Percentiles rank a stretch among this genome's conserved stretches.
Conservation (phyloP, 2,113 vertebrate species). For the Onychostoma macrolepis region DNA sequence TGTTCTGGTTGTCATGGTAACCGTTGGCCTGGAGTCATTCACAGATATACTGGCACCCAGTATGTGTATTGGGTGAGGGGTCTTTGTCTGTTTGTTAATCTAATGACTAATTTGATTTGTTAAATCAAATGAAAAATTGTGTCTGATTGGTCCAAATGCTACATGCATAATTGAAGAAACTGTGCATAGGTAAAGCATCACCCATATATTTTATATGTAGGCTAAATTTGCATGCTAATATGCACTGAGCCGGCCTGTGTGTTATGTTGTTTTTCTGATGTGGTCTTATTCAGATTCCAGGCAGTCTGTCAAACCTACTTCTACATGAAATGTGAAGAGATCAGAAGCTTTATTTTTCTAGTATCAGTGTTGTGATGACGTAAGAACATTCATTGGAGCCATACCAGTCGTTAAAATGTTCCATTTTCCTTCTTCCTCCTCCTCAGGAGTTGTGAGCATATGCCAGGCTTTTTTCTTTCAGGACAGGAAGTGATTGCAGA, state of each 20-base stretch:
- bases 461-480: conserved; percentile 21
- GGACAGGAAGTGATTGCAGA: conserved; percentile 34
- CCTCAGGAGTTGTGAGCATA: background rate
- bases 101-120: too few species aligned
- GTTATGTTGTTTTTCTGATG: background rate
- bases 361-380: background rate
- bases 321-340: background rate
- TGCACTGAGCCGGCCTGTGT: background rate
- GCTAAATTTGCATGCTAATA: background rate
- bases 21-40: too few species aligned
- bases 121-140: too few species aligned
- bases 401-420: background rate
- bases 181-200: background rate
- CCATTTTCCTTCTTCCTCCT: background rate
- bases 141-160: too few species aligned
- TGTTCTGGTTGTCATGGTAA: too few species aligned
- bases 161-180: background rate
- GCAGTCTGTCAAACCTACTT: background rate
- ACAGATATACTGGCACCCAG: too few species aligned
- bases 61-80: too few species aligned
- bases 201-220: background rate
- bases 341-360: background rate
- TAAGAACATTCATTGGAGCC: background rate
- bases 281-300: background rate
- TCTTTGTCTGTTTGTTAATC: too few species aligned